Conservation (phyloP, 2,797 vertebrate species). For the Cephalopachus bancanus region DNA sequence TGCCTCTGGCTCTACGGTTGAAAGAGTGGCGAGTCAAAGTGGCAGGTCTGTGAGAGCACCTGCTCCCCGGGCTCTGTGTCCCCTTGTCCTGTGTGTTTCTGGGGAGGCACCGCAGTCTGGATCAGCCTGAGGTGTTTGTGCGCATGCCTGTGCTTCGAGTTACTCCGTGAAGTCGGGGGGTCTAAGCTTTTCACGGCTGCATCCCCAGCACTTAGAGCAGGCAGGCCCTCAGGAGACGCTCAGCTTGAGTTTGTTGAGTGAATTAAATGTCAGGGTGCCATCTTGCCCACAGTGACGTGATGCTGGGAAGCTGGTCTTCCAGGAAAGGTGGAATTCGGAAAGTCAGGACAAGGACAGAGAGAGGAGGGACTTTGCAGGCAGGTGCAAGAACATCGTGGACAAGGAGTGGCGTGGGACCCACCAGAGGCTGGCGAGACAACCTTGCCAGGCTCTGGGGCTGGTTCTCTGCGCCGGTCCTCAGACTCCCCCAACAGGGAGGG, state of each 20-base stretch:
- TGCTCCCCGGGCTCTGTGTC: too few species aligned
- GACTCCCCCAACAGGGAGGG: neutral
- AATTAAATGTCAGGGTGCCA: accelerated
- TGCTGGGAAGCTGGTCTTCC: neutral
- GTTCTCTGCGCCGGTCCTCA: neutral
- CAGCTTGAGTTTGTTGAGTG: accelerated
- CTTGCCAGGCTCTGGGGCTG: accelerated
- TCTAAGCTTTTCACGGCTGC: accelerated
- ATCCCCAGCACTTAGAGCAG: neutral
- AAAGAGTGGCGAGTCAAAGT: too few species aligned
- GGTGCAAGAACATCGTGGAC: too few species aligned
- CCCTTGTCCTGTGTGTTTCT: accelerated
- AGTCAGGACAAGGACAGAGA: neutral
- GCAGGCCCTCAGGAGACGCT: accelerated
- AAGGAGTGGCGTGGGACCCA: too few species aligned
- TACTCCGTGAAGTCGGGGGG: neutral
- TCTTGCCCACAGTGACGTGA: accelerated
- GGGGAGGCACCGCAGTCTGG: accelerated
- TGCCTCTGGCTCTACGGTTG: too few species aligned
- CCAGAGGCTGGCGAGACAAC: neutral
- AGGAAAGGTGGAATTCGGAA: neutral
- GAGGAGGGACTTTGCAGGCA: neutral
- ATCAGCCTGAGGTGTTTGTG: accelerated
- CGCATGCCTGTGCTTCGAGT: too few species aligned
- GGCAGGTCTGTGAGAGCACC: too few species aligned